Conservation (phyloP, 2,888 invertebrate genomes). For the Apotomis turbidana region DNA sequence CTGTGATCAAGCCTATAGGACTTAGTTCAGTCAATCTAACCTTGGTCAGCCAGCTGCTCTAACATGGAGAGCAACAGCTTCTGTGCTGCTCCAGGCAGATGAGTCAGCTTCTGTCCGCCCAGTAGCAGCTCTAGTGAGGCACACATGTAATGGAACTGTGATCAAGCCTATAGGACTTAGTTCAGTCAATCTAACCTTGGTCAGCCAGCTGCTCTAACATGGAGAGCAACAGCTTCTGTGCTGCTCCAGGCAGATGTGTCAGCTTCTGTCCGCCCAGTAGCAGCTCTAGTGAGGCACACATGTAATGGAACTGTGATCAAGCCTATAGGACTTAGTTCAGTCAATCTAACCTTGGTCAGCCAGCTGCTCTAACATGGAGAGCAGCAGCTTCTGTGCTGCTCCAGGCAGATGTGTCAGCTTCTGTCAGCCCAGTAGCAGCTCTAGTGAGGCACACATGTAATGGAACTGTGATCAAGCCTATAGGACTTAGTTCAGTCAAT, state of each 20-base stretch:
- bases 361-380: conserved; percentile 97
- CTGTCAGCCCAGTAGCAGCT: not conserved
- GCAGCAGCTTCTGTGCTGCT: conserved; percentile 94
- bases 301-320: not conserved
- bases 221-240: conserved; percentile 94
- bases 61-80: conserved; percentile 96
- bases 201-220: conserved; percentile 97
- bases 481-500: not conserved
- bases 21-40: conserved; percentile 56
- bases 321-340: too few species aligned
- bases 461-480: not conserved
- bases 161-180: too few species aligned
- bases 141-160: not conserved
- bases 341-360: conserved; percentile 88
- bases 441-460: not conserved
- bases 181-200: conserved; percentile 81
- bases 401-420: conserved; percentile 94
- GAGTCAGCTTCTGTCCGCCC: conserved; percentile 52
- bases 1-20: too few species aligned
- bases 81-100: conserved; percentile 95
- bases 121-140: not conserved
- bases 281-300: not conserved
- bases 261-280: conserved; percentile 65
- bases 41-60: conserved; percentile 95
- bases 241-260: conserved; percentile 95